Conservation (phyloP, 2,888 invertebrate species). For the Andrena chrysosceles region DNA sequence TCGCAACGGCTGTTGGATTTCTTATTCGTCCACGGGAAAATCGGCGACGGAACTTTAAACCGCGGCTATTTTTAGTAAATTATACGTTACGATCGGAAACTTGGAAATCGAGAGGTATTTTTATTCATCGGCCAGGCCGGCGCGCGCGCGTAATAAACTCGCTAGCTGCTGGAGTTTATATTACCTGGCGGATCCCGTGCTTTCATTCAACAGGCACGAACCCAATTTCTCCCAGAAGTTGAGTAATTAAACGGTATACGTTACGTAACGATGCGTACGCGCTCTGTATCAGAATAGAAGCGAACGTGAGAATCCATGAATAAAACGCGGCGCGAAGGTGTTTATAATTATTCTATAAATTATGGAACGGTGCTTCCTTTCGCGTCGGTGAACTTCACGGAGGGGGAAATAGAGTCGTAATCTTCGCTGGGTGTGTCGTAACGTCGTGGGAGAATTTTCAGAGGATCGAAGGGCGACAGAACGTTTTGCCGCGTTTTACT, state of each 20-base stretch:
- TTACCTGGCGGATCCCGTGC: background rate
- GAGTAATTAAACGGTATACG: conserved; percentile 21
- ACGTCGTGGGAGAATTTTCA: conserved; percentile 66
- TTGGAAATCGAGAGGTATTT: background rate
- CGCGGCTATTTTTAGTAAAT: conserved; percentile 24
- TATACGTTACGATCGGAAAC: background rate
- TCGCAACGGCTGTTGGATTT: background rate
- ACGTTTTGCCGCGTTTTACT: conserved; percentile 27
- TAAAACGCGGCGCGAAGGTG: background rate
- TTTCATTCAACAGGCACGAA: background rate
- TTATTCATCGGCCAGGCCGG: background rate
- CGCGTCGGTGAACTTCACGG: conserved; percentile 30
- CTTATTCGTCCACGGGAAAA: background rate
- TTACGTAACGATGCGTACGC: conserved; percentile 14
- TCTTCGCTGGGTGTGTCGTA: conserved; percentile 44
- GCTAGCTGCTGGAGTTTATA: background rate
- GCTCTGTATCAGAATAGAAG: background rate
- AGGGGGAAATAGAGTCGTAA: conserved; percentile 44
- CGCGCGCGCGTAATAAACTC: no score
- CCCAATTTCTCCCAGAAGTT: conserved; percentile 5
- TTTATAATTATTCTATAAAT: conserved; percentile 34
- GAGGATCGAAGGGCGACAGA: conserved; percentile 53
- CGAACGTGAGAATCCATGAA: conserved; percentile 39
- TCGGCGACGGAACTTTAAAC: background rate
- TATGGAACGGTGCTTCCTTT: conserved; percentile 27